Evolutionary conservation across 1,140 invertebrate species (phyloP).

Genomic region (Drosophila mayri): DNA sequence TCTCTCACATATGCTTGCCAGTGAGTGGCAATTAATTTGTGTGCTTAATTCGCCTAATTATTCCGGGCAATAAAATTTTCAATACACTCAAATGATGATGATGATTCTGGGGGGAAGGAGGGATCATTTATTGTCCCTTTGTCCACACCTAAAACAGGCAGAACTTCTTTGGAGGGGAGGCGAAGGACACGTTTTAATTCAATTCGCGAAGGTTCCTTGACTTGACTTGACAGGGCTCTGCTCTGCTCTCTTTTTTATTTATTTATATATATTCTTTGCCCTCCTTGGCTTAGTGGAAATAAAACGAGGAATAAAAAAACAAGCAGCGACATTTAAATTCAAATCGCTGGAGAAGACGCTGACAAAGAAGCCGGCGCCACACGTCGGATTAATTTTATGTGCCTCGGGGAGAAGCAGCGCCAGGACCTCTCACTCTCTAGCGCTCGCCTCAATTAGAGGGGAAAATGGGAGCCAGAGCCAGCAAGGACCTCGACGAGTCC

Average conservation of each 20-base stretch:
- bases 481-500: conserved; percentile 26
- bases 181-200: conserved; percentile 76
- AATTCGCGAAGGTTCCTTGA: conserved; percentile 78
- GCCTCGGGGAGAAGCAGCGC: conserved; percentile 46
- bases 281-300: conserved; percentile 61
- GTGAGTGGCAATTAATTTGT: conserved; percentile 75
- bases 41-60: conserved; percentile 80
- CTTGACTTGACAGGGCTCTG: conserved; percentile 26
- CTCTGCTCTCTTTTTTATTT: conserved; percentile 29
- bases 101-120: background rate
- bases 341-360: conserved; percentile 77
- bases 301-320: conserved; percentile 49
- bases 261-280: conserved; percentile 33
- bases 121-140: conserved; percentile 25
- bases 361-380: conserved; percentile 76
- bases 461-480: conserved; percentile 5
- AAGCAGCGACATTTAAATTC: conserved; percentile 77
- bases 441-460: conserved; percentile 66
- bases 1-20: conserved; percentile 66
- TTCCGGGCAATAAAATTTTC: conserved; percentile 80
- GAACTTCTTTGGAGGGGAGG: conserved; percentile 28
- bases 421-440: conserved; percentile 24
- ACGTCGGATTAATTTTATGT: conserved; percentile 83
- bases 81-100: conserved; percentile 65
- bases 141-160: conserved; percentile 50